A percentile compares a stretch with the other conserved stretches of the same genome.
Conservation (phyloP, 2,113 vertebrate genomes). For the Strix uralensis region DNA sequence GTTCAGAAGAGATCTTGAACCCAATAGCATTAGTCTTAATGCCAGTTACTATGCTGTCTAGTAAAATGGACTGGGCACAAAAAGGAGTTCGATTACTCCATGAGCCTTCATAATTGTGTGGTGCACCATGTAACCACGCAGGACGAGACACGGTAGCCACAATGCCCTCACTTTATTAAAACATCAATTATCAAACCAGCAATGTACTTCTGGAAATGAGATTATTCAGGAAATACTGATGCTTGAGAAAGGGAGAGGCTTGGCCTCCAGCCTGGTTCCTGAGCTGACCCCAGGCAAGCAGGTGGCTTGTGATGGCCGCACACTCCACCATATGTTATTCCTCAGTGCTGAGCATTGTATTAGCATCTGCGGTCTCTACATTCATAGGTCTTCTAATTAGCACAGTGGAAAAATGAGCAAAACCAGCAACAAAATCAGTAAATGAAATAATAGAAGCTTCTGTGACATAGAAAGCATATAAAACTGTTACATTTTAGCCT, state of each 20-base stretch:
- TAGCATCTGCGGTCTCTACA: conserved; percentile 1
- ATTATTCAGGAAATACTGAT: background rate
- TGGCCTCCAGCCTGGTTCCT: conserved; percentile 6
- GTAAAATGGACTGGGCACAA: background rate
- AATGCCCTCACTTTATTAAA: conserved; percentile 10
- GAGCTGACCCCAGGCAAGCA: conserved; percentile 28
- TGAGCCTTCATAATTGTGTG: background rate
- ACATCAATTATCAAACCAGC: background rate
- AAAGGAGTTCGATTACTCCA: background rate
- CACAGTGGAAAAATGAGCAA: background rate
- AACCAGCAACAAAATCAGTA: background rate
- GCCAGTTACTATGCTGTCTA: conserved; percentile 1
- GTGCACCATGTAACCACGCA: background rate
- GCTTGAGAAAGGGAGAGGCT: background rate
- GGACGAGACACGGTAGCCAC: background rate
- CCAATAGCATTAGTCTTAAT: background rate
- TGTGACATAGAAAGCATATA: background rate
- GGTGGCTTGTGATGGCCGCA: conserved; percentile 6
- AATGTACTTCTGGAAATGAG: background rate
- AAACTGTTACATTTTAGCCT: background rate
- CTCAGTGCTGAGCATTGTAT: background rate
- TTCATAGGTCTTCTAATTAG: conserved; percentile 18
- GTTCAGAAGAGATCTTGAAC: background rate
- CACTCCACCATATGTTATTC: conserved; percentile 31
- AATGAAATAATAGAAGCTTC: background rate